These are phyloP conservation scores for Mormoops blainvillei DNA, from an alignment of 2,113 vertebrate species.

Conservation along the genomic window DNA sequence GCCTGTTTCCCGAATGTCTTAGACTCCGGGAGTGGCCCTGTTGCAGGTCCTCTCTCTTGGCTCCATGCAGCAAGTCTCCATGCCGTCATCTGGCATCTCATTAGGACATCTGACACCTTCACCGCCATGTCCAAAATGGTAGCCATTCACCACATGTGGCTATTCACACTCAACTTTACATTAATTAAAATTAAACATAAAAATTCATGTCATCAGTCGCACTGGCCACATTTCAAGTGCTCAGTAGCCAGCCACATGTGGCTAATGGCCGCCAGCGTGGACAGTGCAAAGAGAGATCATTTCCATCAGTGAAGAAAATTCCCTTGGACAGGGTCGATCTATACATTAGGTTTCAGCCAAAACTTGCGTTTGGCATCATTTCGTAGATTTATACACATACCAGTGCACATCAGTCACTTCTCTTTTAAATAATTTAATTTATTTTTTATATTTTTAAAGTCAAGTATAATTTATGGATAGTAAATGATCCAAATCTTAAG, in stretches of 20 bases:
- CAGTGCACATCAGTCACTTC: constrained; percentile 7
- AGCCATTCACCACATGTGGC: not conserved
- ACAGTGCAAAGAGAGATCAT: not conserved
- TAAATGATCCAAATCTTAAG: constrained; percentile 24
- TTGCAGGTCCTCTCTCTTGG: not conserved
- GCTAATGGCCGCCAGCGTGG: not conserved
- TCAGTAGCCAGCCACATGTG: not conserved
- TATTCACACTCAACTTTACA: not conserved
- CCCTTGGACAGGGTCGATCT: not conserved
- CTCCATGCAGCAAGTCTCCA: not conserved
- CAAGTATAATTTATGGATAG: not conserved
- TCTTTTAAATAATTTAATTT: constrained; percentile 21
- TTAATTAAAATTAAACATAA: not conserved
- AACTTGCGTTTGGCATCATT: not conserved
- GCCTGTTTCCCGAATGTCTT: fast-evolving
- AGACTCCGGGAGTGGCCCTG: not conserved
- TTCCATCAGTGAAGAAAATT: not conserved
- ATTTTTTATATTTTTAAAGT: constrained; percentile 32
- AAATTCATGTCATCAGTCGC: not conserved
- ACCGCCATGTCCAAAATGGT: not conserved
- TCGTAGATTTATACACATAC: constrained; percentile 5
- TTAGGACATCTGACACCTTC: not conserved
- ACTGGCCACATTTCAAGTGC: not conserved
- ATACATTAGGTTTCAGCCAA: not conserved
- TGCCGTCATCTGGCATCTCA: not conserved